Base-by-base conservation (phyloP, 2,888 invertebrate species). In the Uropetala carovei region DNA sequence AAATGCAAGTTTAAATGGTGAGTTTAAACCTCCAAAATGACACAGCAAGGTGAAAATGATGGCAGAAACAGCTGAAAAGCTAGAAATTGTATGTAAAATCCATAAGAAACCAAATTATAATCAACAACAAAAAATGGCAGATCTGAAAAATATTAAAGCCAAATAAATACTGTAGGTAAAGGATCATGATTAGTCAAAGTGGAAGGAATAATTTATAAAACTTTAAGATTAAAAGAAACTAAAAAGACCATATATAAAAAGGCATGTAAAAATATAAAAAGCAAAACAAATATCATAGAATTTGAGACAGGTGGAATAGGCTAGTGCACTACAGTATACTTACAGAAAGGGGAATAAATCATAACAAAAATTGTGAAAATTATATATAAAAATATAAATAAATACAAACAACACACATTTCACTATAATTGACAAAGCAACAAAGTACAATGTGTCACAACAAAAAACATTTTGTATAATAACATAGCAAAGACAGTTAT, bases 381-480 rank as follows among this genome's bases (percentile, higher is more conserved):
- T n/a, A 83, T 0, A 43, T 16, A 58, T 75, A 4, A 83, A 27
- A 43, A 13, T 13, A 64, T 13, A 30, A 83, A 57, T 13, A 91
- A 4, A 81, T 56, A 59, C 30, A n/a, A 18, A 64, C 64, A 64
- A 18, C 8, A 13, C 8, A 0, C 8, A 64, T 64, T 18, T 64
- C 8, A 93, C 92, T 91, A 92, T 58, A 64, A 59, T 43, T 43
- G 89, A 92, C 43, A 75, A 68, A 91, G 75, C 22, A 92, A 81
- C 57, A 92, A n/a, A 81, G 92, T 18, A 75, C 81, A 92, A 91
- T 64, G 22, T 92, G 92, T 89, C 43, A 92, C 82, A 92, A 92
- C 59, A 27, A 81, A 18, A 92, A 56, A 92, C 60, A 83, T 84
- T 92, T 82, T 68, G 58, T 22, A 91, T 59, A 91, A 83, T 91